Base-by-base conservation (phyloP, 2,113 vertebrate species). In the Podarcis cretensis region DNA sequence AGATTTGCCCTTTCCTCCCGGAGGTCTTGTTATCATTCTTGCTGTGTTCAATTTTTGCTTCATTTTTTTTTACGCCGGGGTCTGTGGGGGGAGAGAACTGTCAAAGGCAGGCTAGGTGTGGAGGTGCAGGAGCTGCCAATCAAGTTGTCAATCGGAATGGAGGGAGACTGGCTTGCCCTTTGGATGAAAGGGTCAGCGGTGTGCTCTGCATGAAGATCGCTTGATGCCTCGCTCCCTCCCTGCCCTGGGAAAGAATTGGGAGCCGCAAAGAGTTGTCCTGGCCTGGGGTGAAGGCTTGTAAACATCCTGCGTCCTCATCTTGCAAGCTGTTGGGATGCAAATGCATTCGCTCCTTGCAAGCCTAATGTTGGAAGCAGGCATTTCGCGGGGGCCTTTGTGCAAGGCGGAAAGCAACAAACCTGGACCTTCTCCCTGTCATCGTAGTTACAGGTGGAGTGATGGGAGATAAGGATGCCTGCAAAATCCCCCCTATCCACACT, bases 261-360 rank as follows among this genome's bases (percentile, higher is more conserved):
- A 79, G 40, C 20, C 30, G 35, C 74, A 74, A 27, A 27, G 43
- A 86, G 27, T 16, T 57, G 30, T 0, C 37, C 79, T 16, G 10
- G 0, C 0, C 32, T 2, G 5, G 0, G 16, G 20, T 4, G 25
- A 30, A 14, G 35, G 2, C 1, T 9, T 65, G 35, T 0, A 3
- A 84, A 81, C 1, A 30, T 6, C 30, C 32, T 14, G 23, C 0
- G 7, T 43, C 18, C 18, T 80, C 20, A 54, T 4, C 13, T 2
- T 16, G 48, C 48, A 54, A 6, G 23, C 21, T 0, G 0, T 18
- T 20, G 32, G 14, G 12, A n/a, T n/a, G 71, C 0, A 0, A 89
- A 82, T 40, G 63, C 9, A 73, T 79, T 14, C 40, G 1, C 18
- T n/a, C 75, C 25, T 18, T 27, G n/a, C 71, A 37, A 74, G 21